These are phyloP conservation scores for Clarias pachynema DNA, from an alignment of 2,797 vertebrate genomes.

Conservation along the genomic window DNA sequence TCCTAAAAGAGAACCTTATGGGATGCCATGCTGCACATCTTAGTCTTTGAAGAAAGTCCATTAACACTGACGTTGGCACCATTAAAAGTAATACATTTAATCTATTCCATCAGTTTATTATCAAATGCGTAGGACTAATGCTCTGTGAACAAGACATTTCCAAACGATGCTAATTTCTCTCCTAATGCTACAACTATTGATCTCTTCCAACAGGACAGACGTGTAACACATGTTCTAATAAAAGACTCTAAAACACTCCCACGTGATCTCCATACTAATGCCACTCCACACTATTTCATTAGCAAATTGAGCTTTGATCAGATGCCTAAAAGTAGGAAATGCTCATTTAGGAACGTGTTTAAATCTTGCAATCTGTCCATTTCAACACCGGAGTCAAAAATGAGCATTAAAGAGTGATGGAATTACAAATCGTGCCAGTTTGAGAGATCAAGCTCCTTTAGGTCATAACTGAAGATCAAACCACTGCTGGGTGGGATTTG, in stretches of 20 bases:
- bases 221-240: neutral
- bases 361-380: slow-evolving; percentile 33
- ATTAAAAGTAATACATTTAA: neutral
- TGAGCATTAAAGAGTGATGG: slow-evolving; percentile 32
- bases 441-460: slow-evolving; percentile 24
- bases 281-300: neutral
- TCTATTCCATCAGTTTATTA: neutral
- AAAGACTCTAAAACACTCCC: neutral
- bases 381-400: neutral
- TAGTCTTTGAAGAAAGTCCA: neutral
- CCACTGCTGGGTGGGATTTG: slow-evolving; percentile 8
- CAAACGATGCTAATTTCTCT: no score
- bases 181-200: neutral
- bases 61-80: no score
- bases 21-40: neutral
- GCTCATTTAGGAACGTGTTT: slow-evolving; percentile 36
- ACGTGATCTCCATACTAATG: neutral
- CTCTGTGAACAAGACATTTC: no score
- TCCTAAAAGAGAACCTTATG: neutral
- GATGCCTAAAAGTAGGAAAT: slow-evolving; percentile 15
- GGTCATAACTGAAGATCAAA: slow-evolving; percentile 39
- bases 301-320: neutral
- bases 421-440: slow-evolving; percentile 7
- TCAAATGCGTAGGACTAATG: neutral
- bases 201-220: neutral